Evolutionary conservation across 2,797 vertebrate genomes (phyloP).

Genomic region (Sparus aurata): DNA sequence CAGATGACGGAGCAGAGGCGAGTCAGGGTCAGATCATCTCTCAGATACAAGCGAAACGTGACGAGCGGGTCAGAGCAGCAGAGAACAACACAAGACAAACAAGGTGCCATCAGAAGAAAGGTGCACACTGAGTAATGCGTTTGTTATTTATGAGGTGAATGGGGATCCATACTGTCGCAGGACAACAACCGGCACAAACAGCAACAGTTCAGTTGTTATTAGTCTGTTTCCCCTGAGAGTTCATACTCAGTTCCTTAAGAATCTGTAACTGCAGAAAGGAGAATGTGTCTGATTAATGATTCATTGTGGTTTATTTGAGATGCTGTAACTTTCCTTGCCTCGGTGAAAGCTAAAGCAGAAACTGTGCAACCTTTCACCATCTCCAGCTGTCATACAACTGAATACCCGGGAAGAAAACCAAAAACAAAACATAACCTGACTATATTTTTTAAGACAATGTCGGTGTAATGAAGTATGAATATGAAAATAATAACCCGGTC

Average conservation of each 20-base stretch:
- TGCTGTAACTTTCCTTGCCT: not conserved
- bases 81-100: not conserved
- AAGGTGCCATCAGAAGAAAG: not conserved
- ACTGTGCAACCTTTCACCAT: not conserved
- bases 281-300: not conserved
- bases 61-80: not conserved
- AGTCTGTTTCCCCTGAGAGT: not conserved
- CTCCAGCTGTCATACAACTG: not conserved
- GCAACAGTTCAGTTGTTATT: not conserved
- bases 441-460: not conserved
- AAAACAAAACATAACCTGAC: not conserved
- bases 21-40: constrained; percentile 28
- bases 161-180: not conserved
- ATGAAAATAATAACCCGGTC: not conserved
- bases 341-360: not conserved
- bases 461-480: not conserved
- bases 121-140: not conserved
- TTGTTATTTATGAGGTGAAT: constrained; percentile 1
- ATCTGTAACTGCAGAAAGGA: too few relatives aligned
- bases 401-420: not conserved
- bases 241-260: too few relatives aligned
- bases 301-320: not conserved
- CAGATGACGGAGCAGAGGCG: constrained; percentile 18
- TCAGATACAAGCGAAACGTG: constrained; percentile 15
- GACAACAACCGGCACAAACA: not conserved